Conservation (phyloP, 2,888 invertebrate species). For the Dicyrtomina minuta region DNA sequence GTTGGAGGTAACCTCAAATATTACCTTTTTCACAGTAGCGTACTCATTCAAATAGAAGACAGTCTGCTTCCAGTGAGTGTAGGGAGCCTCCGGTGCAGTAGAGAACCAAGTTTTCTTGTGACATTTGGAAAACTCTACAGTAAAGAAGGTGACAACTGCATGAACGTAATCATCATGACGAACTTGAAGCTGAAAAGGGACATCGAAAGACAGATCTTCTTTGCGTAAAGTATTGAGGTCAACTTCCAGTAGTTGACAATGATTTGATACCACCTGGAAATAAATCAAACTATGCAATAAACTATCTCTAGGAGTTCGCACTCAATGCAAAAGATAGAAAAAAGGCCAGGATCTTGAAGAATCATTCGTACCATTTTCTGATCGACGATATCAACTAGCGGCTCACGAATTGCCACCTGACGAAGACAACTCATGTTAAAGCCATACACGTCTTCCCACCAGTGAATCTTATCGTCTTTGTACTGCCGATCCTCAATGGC, state of each 20-base stretch:
- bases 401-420: conserved; percentile 96
- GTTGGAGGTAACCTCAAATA: too few species aligned
- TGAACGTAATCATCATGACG: conserved; percentile 94
- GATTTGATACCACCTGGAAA: conserved; percentile 83
- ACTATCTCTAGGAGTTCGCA: too few species aligned
- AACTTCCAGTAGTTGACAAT: conserved; percentile 93
- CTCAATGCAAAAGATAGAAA: too few species aligned
- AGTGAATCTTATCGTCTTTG: conserved; percentile 99
- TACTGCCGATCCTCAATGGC: conserved; percentile 96
- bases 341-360: too few species aligned
- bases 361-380: conserved; percentile 77
- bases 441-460: conserved; percentile 99
- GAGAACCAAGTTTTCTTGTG: conserved; percentile 98
- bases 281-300: background rate
- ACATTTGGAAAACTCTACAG: conserved; percentile 98
- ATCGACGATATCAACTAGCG: conserved; percentile 97
- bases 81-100: conserved; percentile 94
- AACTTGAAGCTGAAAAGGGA: conserved; percentile 76
- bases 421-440: conserved; percentile 99
- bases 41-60: conserved; percentile 98
- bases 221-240: conserved; percentile 98
- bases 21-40: conserved; percentile 85
- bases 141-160: conserved; percentile 98
- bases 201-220: conserved; percentile 86
- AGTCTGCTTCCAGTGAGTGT: conserved; percentile 99